Percentiles rank a stretch among this genome's conserved stretches.
Conservation (phyloP, 2,113 vertebrate species). For the Procavia capensis region DNA sequence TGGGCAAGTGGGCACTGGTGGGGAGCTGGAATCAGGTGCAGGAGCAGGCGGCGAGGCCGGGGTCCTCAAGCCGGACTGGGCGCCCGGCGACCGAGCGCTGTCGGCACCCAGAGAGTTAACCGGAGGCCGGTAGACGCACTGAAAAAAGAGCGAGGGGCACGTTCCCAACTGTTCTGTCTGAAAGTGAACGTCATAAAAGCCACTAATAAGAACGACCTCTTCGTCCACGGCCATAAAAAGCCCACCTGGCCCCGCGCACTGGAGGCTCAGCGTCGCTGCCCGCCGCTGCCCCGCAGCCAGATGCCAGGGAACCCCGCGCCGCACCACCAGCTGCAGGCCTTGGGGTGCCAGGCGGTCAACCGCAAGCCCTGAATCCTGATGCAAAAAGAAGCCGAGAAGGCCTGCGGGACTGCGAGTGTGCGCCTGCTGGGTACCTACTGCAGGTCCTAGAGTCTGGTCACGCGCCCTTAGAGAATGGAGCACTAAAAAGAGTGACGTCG, state of each 20-base stretch:
- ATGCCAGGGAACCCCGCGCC: background rate
- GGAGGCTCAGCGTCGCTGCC: background rate
- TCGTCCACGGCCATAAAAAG: background rate
- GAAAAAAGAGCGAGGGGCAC: background rate
- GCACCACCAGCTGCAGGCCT: too few relatives aligned
- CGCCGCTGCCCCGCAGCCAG: background rate
- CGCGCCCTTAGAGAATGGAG: background rate
- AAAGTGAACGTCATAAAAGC: background rate
- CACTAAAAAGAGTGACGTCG: background rate
- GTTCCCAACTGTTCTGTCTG: background rate
- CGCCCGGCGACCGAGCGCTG: background rate
- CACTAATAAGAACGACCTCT: background rate
- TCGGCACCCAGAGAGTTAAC: fast-evolving
- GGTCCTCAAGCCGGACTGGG: background rate
- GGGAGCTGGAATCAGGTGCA: background rate
- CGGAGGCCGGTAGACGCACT: fast-evolving
- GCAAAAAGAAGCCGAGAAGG: too few relatives aligned
- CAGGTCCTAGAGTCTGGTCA: background rate
- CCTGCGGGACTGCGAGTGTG: background rate
- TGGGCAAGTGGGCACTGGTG: background rate
- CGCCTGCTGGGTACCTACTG: fast-evolving
- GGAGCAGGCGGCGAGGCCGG: fast-evolving
- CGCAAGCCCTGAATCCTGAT: background rate
- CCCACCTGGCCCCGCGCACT: background rate
- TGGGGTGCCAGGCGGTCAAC: fast-evolving